Conservation (phyloP, 2,888 invertebrate species). For the Drosophila mercatorum region DNA sequence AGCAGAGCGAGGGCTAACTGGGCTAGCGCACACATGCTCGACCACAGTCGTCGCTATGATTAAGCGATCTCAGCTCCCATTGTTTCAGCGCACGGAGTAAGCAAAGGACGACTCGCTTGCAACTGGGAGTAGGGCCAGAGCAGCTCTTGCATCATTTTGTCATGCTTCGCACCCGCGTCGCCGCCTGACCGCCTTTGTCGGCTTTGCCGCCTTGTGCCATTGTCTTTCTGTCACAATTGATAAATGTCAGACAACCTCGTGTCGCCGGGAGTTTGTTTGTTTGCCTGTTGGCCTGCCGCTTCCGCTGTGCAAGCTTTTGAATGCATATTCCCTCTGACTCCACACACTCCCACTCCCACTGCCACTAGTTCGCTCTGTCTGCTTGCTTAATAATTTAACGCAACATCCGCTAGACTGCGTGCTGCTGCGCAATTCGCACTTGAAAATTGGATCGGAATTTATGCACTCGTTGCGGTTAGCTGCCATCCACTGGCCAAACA, state of each 20-base stretch:
- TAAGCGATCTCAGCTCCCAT: slow-evolving; percentile 81
- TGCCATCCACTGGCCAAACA: slow-evolving; percentile 50
- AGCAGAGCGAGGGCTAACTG: background rate
- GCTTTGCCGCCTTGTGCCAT: slow-evolving; percentile 40
- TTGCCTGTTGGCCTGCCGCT: slow-evolving; percentile 41
- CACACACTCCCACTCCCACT: background rate
- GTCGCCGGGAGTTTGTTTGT: slow-evolving; percentile 61
- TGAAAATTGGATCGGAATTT: slow-evolving; percentile 78
- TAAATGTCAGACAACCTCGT: slow-evolving; percentile 68
- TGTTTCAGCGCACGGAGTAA: slow-evolving; percentile 64
- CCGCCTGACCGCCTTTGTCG: no score
- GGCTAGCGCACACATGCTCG: slow-evolving; percentile 62
- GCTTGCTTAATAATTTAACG: slow-evolving; percentile 68
- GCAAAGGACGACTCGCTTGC: slow-evolving; percentile 13
- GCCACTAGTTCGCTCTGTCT: background rate
- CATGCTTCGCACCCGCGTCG: slow-evolving; percentile 54
- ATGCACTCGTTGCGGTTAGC: slow-evolving; percentile 70
- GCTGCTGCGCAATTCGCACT: slow-evolving; percentile 62
- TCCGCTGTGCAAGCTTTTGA: slow-evolving; percentile 61
- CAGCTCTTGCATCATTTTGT: slow-evolving; percentile 72
- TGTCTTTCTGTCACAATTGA: slow-evolving; percentile 76
- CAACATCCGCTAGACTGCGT: slow-evolving; percentile 63
- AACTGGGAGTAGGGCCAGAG: background rate
- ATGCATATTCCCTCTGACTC: slow-evolving; percentile 28
- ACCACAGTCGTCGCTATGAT: slow-evolving; percentile 77